Base-by-base conservation (phyloP, 1,140 invertebrate genomes). In the Trichonephila clavata region DNA sequence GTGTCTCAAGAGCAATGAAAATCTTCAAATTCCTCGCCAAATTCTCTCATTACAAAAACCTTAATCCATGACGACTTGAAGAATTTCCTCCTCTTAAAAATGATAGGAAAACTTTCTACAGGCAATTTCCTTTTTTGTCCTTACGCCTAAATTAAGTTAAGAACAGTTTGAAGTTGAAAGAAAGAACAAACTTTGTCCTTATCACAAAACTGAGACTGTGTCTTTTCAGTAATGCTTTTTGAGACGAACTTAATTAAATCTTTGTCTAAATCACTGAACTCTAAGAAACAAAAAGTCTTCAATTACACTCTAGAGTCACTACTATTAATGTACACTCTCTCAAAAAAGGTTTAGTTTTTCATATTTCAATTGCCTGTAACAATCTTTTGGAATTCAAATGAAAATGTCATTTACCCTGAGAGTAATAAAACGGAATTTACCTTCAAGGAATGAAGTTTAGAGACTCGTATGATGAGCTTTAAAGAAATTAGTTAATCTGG, bases 171-270 rank as follows among this genome's bases (percentile, higher is more conserved):
- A 77, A 77, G 68, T 32, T 14, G 68, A 77, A 77, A 77, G 27
- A 77, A 77, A 77, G 68, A 77, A 77, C 27, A 77, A 77, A 77
- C 68, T 77, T 77, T 77, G 68, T 39, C 32, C 27, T 77, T 77
- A 77, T 77, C 27, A 77, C 68, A 77, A 39, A 77, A 77, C 68
- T 39, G 14, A 32, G 27, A 32, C 68, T 77, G 27, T 32, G 68
- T 32, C 68, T 77, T 24, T 77, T 77, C 68, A 32, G 68, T 77
- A 77, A 77, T 77, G 68, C 68, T 77, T 77, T 77, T 77, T 77
- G 68, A 77, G 68, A 32, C 68, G 27, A 77, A 77, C 24, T 77
- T 77, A 77, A 77, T 77, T 77, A 77, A 77, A 77, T 77, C 68
- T 77, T 32, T 77, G 68, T 77, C 68, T 77, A 77, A 77, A 77